These are phyloP conservation scores for Halictus quadricinctus DNA, from an alignment of 2,888 invertebrate species.

Conservation along the genomic window DNA sequence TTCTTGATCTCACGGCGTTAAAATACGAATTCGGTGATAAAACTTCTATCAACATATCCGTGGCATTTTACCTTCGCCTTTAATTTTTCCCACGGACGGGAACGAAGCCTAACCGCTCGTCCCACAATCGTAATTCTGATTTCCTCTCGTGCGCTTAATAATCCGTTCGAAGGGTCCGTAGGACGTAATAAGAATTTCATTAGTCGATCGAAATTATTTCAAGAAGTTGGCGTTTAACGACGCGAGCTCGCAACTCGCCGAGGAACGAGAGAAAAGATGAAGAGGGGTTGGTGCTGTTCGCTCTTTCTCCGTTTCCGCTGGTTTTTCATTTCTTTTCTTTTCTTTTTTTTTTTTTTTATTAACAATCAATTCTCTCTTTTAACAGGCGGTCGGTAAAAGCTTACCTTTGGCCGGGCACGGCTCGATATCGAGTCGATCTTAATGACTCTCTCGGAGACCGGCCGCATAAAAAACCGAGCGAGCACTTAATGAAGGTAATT, in stretches of 20 bases:
- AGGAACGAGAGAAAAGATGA: not conserved
- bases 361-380: conserved; percentile 52
- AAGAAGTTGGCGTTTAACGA: conserved; percentile 10
- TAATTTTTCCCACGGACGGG: not conserved
- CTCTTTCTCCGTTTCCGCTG: not conserved
- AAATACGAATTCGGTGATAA: not conserved
- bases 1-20: too few relatives aligned
- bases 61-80: not conserved
- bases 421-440: conserved; percentile 50
- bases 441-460: conserved; percentile 52
- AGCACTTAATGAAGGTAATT: conserved; percentile 70
- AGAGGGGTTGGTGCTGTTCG: not conserved
- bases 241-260: not conserved
- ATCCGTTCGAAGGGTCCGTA: not conserved
- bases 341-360: conserved; percentile 51
- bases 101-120: not conserved
- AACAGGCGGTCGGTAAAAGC: conserved; percentile 32
- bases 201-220: conserved; percentile 24
- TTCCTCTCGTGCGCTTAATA: not conserved
- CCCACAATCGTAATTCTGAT: conserved; percentile 6
- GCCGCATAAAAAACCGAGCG: conserved; percentile 49
- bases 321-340: not conserved
- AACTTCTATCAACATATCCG: not conserved
- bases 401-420: conserved; percentile 17
- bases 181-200: conserved; percentile 27